Evolutionary conservation across 2,888 invertebrate genomes (phyloP).

Genomic region (Ophioninae sp.): DNA sequence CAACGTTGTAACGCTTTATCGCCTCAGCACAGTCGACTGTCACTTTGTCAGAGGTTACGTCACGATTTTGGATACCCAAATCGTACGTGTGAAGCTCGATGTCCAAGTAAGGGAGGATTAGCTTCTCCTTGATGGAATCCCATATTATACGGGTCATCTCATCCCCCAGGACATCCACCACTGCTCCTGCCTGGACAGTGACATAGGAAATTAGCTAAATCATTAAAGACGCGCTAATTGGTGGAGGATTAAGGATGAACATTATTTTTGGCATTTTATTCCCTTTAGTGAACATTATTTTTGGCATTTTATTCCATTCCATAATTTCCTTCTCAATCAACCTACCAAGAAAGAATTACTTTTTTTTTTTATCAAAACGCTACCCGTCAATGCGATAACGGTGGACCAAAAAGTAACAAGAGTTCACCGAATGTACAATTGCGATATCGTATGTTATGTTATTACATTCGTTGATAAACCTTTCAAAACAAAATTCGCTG

Average conservation of each 20-base stretch:
- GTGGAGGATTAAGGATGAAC: background rate
- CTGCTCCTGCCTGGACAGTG: slow-evolving; percentile 87
- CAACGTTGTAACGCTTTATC: slow-evolving; percentile 97
- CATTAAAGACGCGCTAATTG: background rate
- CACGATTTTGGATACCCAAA: slow-evolving; percentile 96
- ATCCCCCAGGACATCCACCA: slow-evolving; percentile 96
- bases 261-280: too few species aligned
- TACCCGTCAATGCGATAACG: too few species aligned
- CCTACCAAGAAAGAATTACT: too few species aligned
- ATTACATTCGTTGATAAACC: too few species aligned
- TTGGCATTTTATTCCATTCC: too few species aligned
- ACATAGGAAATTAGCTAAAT: background rate
- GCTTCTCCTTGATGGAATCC: slow-evolving; percentile 98
- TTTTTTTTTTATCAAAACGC: too few species aligned
- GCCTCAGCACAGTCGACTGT: slow-evolving; percentile 98
- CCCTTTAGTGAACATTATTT: too few species aligned
- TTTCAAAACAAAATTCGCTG: background rate
- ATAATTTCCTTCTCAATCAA: too few species aligned
- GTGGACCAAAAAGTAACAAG: too few species aligned
- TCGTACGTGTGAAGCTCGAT: slow-evolving; percentile 97
- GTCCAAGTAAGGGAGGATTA: slow-evolving; percentile 97
- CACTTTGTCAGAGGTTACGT: slow-evolving; percentile 96
- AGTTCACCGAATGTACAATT: too few species aligned
- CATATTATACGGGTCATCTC: slow-evolving; percentile 99
- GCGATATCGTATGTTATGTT: too few species aligned